Base-by-base conservation (phyloP, 2,113 vertebrate genomes). In the Odontesthes bonariensis region DNA sequence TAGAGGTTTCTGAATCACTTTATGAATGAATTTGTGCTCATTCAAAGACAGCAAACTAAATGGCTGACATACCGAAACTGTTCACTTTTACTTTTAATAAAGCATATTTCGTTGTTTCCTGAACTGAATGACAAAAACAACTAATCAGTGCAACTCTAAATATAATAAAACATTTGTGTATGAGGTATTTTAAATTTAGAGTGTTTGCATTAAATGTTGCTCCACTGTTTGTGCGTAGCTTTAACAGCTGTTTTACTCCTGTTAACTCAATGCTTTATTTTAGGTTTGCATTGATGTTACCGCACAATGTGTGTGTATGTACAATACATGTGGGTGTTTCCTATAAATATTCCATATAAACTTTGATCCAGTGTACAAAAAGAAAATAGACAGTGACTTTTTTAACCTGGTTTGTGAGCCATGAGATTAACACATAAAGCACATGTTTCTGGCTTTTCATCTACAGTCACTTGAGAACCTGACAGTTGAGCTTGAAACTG, bases 271-370 rank as follows among this genome's bases (percentile, higher is more conserved):
- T 8, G 27, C 2, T 38, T 38, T 74, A 59, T 62, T 63, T 17
- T 12, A 13, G 19, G 23, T 79, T 57, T 78, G 27, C 73, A 70
- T 65, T 14, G 20, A 22, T 68, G 66, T 85, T 66, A 69, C 80
- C 0, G 79, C 77, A 77, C 11, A 11, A n/a, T 8, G 6, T 54
- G 60, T 32, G 56, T 22, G 54, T 23, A 17, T 5, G 20, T 42
- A 42, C 2, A 20, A 19, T 42, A 42, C 2, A 20, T 63, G 82
- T 82, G 68, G 63, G 79, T 5, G 65, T 72, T 31, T 65, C 31
- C 40, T 53, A 82, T 75, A 68, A 85, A 79, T 85, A 85, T 80
- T 74, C 56, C 77, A 56, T 27, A 3, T 47, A 42, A 65, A 57
- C 55, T 72, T 61, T 69, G 66, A 72, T 74, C 65, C 8, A 6